Evolutionary conservation across 2,113 vertebrate genomes (phyloP), one percentile per base, ranked within the genome.

Genomic region (Larimichthys crocea): DNA sequence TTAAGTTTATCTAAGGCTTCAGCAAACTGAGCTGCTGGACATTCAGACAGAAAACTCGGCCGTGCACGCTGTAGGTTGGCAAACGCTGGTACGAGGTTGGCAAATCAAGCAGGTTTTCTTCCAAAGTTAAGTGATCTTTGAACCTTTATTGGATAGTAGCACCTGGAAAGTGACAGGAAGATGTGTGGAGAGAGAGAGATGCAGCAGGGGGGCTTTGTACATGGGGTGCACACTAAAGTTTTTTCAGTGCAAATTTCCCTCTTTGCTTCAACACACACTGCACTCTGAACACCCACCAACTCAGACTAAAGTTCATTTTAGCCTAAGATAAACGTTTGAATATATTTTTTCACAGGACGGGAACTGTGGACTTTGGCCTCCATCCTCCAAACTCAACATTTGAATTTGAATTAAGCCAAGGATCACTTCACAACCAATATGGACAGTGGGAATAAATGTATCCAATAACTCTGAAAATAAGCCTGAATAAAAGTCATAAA

Each of bases 1-100:
- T 42, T 4, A 65, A 60, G 60, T 52, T 72, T 62, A 60, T 22
- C 31, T n/a, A 42, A 63, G 26, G 59, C 62, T 52, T 49, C 15
- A n/a, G 53, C 52, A 16, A 61, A 10, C 44, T 26, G 52, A 66
- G 74, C 26, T 26, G n/a, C 69, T 8, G 16, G 31, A 12, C 19
- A 9, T 52, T 16, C 69, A n/a, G 71, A 42, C 49, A 40, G 52
- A 17, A 71, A 67, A 9, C 26, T 26, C 29, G 12, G 35, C n/a
- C n/a, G 1, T 15, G 24, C 61, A 20, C 3, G 15, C 52, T 44
- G 24, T 5, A 7, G 17, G 48, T 65, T 66, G 9, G 3, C 17
- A 53, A 20, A 64, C 48, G 22, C 48, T 24, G n/a, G 40, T 46
- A 26, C 29, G n/a, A n/a, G n/a, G n/a, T n/a, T n/a, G n/a, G n/a